Conservation (phyloP, 2,797 vertebrate species). For the Anas flavirostris region DNA sequence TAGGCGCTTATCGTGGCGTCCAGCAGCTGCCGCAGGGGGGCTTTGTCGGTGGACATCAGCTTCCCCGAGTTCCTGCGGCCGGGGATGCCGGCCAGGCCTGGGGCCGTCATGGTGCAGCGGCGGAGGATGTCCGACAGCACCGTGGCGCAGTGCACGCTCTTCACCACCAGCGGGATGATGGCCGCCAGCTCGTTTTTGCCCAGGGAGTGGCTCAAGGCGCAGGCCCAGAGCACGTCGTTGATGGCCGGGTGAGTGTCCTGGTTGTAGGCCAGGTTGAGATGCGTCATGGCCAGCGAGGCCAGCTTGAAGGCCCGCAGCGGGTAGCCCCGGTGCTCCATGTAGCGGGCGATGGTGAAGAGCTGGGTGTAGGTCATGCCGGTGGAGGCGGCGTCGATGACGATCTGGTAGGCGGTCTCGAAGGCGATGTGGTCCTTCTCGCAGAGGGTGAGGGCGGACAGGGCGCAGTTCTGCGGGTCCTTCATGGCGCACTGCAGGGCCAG, state of each 20-base stretch:
- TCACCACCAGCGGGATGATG: conserved; percentile 96
- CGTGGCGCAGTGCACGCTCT: conserved; percentile 98
- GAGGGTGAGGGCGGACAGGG: conserved; percentile 94
- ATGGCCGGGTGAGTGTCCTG: conserved; percentile 98
- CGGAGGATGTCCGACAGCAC: conserved; percentile 97
- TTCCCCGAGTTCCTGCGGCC: conserved; percentile 97
- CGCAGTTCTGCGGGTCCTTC: conserved; percentile 98
- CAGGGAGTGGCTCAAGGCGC: conserved; percentile 96
- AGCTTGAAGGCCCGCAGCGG: conserved; percentile 95
- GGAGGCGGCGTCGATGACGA: conserved; percentile 87
- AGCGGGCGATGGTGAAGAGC: conserved; percentile 90
- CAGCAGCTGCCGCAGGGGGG: conserved; percentile 94
- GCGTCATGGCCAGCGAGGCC: conserved; percentile 96
- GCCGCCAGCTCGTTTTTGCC: conserved; percentile 97
- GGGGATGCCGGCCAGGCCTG: conserved; percentile 93
- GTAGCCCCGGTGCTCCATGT: conserved; percentile 96
- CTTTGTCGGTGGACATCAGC: conserved; percentile 98
- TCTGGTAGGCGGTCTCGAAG: conserved; percentile 91
- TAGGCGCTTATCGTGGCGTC: conserved; percentile 97
- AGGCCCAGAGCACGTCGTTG: conserved; percentile 98
- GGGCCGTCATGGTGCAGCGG: conserved; percentile 95
- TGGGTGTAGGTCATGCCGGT: conserved; percentile 90
- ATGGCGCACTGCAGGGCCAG: conserved; percentile 97
- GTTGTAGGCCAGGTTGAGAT: conserved; percentile 98
- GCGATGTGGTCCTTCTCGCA: conserved; percentile 98